phyloP scores from a whole-genome alignment of 2,797 vertebrate genomes.

The Periophthalmus magnuspinnatus region DNA sequence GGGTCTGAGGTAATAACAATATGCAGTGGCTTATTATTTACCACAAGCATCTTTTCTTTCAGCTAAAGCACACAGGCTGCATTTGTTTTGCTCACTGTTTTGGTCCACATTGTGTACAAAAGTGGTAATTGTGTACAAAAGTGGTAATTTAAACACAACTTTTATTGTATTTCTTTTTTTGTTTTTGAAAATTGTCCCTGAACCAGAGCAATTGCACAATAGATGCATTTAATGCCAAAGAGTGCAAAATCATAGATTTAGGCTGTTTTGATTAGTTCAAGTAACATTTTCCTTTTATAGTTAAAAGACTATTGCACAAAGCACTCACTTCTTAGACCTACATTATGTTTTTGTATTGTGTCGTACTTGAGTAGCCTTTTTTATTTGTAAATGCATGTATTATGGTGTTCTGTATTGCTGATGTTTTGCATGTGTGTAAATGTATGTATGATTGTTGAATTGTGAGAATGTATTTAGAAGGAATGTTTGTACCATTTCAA shows the following conservation, averaged over 20 bases:
- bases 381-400: conserved; percentile 76
- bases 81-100: conserved; percentile 30
- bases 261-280: conserved; percentile 25
- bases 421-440: conserved; percentile 57
- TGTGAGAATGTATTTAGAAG: conserved; percentile 45
- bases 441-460: conserved; percentile 48
- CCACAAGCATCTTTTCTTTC: conserved; percentile 32
- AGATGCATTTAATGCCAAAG: conserved; percentile 73
- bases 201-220: conserved; percentile 43
- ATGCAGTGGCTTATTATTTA: conserved; percentile 13
- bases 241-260: conserved; percentile 58
- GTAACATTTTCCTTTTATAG: conserved; percentile 44
- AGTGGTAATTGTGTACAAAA: not conserved
- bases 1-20: not conserved
- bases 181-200: conserved; percentile 13
- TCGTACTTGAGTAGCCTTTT: conserved; percentile 64
- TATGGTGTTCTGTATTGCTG: conserved; percentile 61
- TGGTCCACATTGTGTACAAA: not conserved
- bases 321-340: conserved; percentile 59
- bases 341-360: conserved; percentile 70
- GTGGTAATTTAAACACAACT: not conserved
- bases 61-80: conserved; percentile 25
- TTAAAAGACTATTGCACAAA: conserved; percentile 66
- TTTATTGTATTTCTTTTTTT: not conserved
- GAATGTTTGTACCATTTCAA: conserved; percentile 32